phyloP scores from a whole-genome alignment of 1,140 invertebrate species.

The Drosophila novamexicana region DNA sequence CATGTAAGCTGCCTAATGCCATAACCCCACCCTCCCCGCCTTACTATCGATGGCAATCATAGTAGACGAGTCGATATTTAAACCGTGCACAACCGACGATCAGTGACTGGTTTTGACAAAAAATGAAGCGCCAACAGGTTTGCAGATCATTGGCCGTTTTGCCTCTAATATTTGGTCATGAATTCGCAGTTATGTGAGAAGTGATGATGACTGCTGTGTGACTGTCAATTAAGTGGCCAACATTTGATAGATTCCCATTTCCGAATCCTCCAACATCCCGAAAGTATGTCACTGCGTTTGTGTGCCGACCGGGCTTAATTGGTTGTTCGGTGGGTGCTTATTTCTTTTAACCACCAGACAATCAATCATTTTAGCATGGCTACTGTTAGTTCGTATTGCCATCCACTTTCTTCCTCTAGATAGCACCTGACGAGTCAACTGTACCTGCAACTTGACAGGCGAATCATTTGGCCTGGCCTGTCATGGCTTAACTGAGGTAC shows the following conservation, averaged over 20 bases:
- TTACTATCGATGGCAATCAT: constrained; percentile 20
- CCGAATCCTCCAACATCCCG: constrained; percentile 2
- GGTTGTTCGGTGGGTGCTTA: constrained; percentile 39
- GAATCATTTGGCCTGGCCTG: constrained; percentile 12
- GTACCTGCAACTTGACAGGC: constrained; percentile 24
- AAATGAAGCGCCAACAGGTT: constrained; percentile 62
- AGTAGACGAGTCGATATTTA: constrained; percentile 59
- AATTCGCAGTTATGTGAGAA: constrained; percentile 78
- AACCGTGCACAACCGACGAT: constrained; percentile 62
- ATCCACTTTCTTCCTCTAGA: background rate
- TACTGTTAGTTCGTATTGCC: background rate
- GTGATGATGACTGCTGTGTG: constrained; percentile 40
- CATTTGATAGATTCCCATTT: constrained; percentile 29
- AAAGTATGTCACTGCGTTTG: constrained; percentile 68
- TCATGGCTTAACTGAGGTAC: constrained; percentile 1
- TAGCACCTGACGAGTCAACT: constrained; percentile 42
- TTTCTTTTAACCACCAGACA: constrained; percentile 35
- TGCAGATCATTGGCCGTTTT: constrained; percentile 36
- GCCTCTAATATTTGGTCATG: constrained; percentile 74
- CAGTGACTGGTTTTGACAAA: constrained; percentile 36
- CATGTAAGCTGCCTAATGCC: constrained; percentile 31
- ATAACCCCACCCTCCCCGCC: constrained; percentile 4
- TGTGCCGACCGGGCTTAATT: constrained; percentile 53
- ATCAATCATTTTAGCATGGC: constrained; percentile 61
- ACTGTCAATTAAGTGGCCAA: constrained; percentile 40